Base-by-base conservation (phyloP, 2,888 invertebrate species). In the Cephus rjabovi region DNA sequence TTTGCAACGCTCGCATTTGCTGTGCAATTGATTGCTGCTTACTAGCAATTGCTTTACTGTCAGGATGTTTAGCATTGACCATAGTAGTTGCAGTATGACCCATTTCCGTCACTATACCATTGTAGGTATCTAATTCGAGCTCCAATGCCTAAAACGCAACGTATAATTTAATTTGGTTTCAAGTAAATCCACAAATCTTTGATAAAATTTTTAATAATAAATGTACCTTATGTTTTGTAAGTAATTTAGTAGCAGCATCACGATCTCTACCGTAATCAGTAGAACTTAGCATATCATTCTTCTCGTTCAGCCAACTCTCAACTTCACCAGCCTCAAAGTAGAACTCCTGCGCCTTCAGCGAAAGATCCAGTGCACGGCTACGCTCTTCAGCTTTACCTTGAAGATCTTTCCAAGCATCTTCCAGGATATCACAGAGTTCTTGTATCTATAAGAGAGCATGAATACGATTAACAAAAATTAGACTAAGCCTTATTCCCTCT, bases 301-400 rank as follows among this genome's bases (percentile, higher is more conserved):
- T 96, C 92, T 98, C 98, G 69, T 95, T 95, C 82, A 98, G 93
- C 98, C 98, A 98, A 35, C 96, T 95, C 92, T 98, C 98, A 81
- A 98, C 96, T 92, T 98, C 98, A 74, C 95, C 95, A 15, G 97
- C 97, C 90, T 98, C 98, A 88, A 97, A 97, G 92, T 97, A 94
- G 93, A 97, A 98, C 93, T 98, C 97, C 91, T 98, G 98, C 12
- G 97, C 96, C 89, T 96, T 96, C 77, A 98, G 93, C 0, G 97
- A 97, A 81, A 97, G 94, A 84, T 98, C 98, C 79, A 98, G 93
- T 81, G 96, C 95, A 69, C 94, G 94, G 35, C 95, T 95, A 73
- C 98, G 94, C 82, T 95, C 95, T 37, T 93, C 93, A 0, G 96
- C 95, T 81, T 95, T 95, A 33, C 94, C 93, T 69, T 95, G 94